These are phyloP conservation scores for Drosophila insularis DNA, from an alignment of 1,140 invertebrate species.

Conservation along the genomic window DNA sequence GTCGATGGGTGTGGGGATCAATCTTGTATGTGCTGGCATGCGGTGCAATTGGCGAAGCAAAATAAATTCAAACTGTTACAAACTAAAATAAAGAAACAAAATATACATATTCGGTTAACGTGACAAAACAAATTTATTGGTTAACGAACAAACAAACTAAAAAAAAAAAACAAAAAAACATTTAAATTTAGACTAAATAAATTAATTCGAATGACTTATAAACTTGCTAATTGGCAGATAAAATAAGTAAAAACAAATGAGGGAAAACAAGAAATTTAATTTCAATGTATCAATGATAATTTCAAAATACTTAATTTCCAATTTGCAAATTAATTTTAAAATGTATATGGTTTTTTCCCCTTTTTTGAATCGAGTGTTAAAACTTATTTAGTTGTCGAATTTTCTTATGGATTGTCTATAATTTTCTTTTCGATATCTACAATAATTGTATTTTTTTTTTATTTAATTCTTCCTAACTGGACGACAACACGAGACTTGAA, in stretches of 20 bases:
- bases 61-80: constrained; percentile 13
- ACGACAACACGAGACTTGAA: neutral
- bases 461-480: neutral
- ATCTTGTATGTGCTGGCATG: constrained; percentile 13
- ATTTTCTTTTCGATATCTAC: no score
- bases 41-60: constrained; percentile 43
- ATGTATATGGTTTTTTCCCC: no score
- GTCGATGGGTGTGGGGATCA: neutral
- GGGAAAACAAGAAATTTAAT: no score
- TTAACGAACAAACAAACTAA: constrained; percentile 34
- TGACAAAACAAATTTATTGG: constrained; percentile 52
- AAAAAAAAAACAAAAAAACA: constrained; percentile 26
- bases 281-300: no score
- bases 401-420: no score
- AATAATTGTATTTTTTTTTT: no score
- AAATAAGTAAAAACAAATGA: no score
- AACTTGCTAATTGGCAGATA: neutral
- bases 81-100: constrained; percentile 46
- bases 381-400: no score
- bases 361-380: no score
- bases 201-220: constrained; percentile 5
- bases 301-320: no score
- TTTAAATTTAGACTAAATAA: neutral
- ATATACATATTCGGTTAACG: constrained; percentile 59
- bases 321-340: no score